Evolutionary conservation across 2,113 vertebrate species (phyloP), one percentile per base, ranked within the genome.

Genomic region (Stictonetta naevosa): DNA sequence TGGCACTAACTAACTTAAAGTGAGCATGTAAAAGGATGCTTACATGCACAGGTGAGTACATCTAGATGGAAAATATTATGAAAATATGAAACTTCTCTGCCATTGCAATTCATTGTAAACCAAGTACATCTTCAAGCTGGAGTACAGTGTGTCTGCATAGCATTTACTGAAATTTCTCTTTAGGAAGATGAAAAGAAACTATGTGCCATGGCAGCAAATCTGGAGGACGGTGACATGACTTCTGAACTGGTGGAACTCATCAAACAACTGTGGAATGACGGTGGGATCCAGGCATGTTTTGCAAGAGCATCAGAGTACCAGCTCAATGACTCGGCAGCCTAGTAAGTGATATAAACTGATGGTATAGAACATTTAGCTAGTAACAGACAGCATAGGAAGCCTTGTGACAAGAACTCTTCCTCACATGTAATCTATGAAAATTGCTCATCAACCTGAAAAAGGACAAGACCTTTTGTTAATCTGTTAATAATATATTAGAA

Each of bases 241-340:
- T 25, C 89, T 3, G 94, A 97, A 13, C 26, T 98, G 84, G 95
- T 87, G 3, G 91, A 88, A 56, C 68, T 98, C 22, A 97, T 98
- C 56, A 94, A 95, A 28, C 72, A 71, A 0, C 87, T 98, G 22
- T 98, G 98, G 98, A 22, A 31, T 0, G 97, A 98, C 1, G 23
- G 95, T 0, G 98, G 98, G 58, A 94, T 92, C 21, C 98, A 97
- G 76, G 94, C 96, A 28, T 98, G 98, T 87, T 97, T 98, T 14
- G 83, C 96, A 25, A 97, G 98, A 62, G 97, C 98, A 4, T 96
- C 98, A 0, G 97, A 98, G 33, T 98, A 98, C 50, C 97, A 98
- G 86, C 98, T 98, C 79, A 97, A 72, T 0, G 98, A 98, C 86
- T 98, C 98, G 0, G 98, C 98, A 3, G 96, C 97, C 8, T 98